Evolutionary conservation across 2,888 invertebrate genomes (phyloP).

Genomic region (Thelaira solivaga): DNA sequence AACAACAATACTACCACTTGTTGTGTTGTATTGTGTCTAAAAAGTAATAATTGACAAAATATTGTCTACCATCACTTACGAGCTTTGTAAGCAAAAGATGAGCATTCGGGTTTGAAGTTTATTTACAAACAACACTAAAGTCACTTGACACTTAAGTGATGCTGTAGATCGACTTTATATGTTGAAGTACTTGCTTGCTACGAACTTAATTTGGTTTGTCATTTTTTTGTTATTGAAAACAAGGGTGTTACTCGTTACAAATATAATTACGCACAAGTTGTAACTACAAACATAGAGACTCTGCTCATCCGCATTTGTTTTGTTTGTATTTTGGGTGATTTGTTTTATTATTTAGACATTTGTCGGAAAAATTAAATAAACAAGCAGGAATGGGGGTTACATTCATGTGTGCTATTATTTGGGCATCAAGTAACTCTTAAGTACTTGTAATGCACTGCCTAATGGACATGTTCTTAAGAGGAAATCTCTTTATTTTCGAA

Average conservation of each 20-base stretch:
- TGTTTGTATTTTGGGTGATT: conserved; percentile 18
- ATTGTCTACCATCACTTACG: conserved; percentile 41
- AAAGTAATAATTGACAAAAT: conserved; percentile 59
- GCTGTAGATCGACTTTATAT: background rate
- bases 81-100: background rate
- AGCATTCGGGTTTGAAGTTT: background rate
- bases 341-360: conserved; percentile 51
- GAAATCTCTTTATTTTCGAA: conserved; percentile 39
- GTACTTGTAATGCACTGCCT: conserved; percentile 31
- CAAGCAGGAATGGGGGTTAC: conserved; percentile 41
- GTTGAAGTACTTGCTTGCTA: conserved; percentile 8
- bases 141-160: background rate
- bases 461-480: conserved; percentile 30
- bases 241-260: conserved; percentile 54
- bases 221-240: conserved; percentile 10
- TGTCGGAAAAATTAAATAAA: conserved; percentile 29
- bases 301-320: background rate
- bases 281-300: conserved; percentile 12
- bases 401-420: conserved; percentile 2
- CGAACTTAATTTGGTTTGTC: background rate
- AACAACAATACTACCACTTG: conserved; percentile 46
- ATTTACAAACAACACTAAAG: background rate
- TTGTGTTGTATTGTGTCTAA: conserved; percentile 27
- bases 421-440: conserved; percentile 41
- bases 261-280: conserved; percentile 54